Percentiles rank a stretch among this genome's conserved stretches.
These are phyloP conservation scores for Aurelia sp. DNA, from an alignment of 30 jellyfish, hydroid and myxozoan genomes.

Conservation along the genomic window DNA sequence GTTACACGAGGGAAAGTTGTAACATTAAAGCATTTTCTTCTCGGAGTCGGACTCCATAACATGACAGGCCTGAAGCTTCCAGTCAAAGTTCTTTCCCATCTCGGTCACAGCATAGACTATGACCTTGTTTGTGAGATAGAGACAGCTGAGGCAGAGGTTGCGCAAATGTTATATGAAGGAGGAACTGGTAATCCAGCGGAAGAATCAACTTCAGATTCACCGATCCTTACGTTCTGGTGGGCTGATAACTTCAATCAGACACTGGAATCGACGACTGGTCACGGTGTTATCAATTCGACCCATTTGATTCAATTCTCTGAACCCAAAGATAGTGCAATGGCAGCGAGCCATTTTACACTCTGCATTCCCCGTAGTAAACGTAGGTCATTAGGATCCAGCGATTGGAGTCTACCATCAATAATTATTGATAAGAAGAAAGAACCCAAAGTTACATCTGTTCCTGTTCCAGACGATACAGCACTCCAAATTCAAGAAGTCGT, in stretches of 20 bases:
- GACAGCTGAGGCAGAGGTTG: conserved; percentile 35
- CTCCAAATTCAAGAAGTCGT: conserved; percentile 8
- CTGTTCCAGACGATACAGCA: conserved; percentile 9
- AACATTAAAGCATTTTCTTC: conserved; percentile 52
- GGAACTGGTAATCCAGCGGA: not conserved
- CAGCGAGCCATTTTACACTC: not conserved
- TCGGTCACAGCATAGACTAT: conserved; percentile 61
- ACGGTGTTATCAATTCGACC: conserved; percentile 1
- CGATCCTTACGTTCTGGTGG: conserved; percentile 41
- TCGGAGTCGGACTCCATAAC: conserved; percentile 64
- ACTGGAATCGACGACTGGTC: not conserved
- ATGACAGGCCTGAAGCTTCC: conserved; percentile 44
- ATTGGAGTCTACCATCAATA: not conserved
- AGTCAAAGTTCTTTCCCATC: conserved; percentile 10
- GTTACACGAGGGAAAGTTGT: conserved; percentile 52
- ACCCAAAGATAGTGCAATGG: not conserved
- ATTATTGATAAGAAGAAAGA: not conserved
- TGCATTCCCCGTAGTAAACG: conserved; percentile 24
- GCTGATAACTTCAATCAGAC: conserved; percentile 42
- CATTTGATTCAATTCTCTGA: conserved; percentile 31
- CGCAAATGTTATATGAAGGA: conserved; percentile 4
- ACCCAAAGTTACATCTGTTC: conserved; percentile 11
- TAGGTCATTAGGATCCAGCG: not conserved
- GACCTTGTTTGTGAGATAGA: conserved; percentile 51
- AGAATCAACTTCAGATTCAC: not conserved